Conservation (phyloP, 2,113 vertebrate genomes). For the Hyperoodon ampullatus region DNA sequence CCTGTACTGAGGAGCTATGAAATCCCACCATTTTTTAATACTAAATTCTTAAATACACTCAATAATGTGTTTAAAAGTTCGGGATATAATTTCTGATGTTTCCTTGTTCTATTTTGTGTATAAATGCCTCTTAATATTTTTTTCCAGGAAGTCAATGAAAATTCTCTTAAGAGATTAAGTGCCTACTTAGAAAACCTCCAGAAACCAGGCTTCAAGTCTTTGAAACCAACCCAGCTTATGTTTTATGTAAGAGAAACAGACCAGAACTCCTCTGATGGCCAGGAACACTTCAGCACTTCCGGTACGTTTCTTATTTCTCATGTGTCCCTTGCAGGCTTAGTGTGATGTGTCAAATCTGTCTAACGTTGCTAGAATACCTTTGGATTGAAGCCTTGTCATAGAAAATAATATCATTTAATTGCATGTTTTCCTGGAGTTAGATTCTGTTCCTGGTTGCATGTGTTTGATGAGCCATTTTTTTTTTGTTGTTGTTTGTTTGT, state of each 20-base stretch:
- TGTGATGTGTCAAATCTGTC: background rate
- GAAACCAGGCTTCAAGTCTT: constrained; percentile 88
- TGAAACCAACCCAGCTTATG: constrained; percentile 92
- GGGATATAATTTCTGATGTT: background rate
- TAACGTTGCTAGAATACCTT: background rate
- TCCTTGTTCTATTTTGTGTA: background rate
- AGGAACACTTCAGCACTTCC: constrained; percentile 82
- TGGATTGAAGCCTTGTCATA: background rate
- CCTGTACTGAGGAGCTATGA: background rate
- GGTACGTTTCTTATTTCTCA: constrained; percentile 82
- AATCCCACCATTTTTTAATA: constrained; percentile 11
- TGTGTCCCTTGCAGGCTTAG: background rate
- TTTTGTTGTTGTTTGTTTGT: no score
- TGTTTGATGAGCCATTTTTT: constrained; percentile 2
- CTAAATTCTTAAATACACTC: background rate
- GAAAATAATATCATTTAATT: background rate
- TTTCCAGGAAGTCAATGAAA: constrained; percentile 96
- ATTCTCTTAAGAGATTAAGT: constrained; percentile 96
- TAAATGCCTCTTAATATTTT: constrained; percentile 15
- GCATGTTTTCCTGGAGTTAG: background rate
- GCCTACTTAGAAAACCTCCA: constrained; percentile 96
- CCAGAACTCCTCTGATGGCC: constrained; percentile 82
- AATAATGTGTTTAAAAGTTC: background rate
- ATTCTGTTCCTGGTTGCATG: background rate
- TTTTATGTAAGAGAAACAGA: constrained; percentile 95